A percentile compares a stretch with the other conserved stretches of the same genome.
These are phyloP conservation scores for Rhysida immarginata DNA, from an alignment of 1,140 invertebrate species.

Conservation along the genomic window DNA sequence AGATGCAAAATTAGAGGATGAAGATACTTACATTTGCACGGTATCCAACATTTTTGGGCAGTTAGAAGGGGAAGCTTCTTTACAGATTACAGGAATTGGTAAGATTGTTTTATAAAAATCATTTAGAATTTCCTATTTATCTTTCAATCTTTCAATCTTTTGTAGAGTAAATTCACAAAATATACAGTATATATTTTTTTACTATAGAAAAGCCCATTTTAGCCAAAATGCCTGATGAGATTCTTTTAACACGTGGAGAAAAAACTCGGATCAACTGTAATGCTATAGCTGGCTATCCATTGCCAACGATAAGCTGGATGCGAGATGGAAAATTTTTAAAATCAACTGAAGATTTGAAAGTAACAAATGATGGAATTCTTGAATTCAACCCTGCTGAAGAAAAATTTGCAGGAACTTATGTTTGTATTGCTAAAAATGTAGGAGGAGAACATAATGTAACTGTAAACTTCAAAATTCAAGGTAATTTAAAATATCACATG, in stretches of 20 bases:
- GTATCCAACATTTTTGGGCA: slow-evolving; percentile 30
- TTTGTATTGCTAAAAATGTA: slow-evolving; percentile 29
- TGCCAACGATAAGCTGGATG: slow-evolving; percentile 1
- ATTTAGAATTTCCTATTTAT: too few relatives aligned
- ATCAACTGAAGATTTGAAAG: neutral
- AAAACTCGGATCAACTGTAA: too few relatives aligned
- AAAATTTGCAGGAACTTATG: slow-evolving; percentile 26
- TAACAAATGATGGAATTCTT: slow-evolving; percentile 6
- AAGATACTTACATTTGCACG: slow-evolving; percentile 29
- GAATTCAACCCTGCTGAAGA: slow-evolving; percentile 8
- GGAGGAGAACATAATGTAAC: slow-evolving; percentile 29
- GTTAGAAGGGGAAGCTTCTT: slow-evolving; percentile 21
- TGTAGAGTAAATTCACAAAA: too few relatives aligned
- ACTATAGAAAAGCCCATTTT: too few relatives aligned
- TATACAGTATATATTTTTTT: too few relatives aligned
- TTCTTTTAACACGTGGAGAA: too few relatives aligned
- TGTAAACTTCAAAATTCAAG: slow-evolving; percentile 26
- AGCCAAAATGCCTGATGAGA: too few relatives aligned
- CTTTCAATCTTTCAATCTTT: too few relatives aligned
- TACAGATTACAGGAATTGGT: slow-evolving; percentile 32
- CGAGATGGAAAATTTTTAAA: neutral
- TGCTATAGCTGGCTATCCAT: slow-evolving; percentile 5
- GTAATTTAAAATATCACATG: too few relatives aligned
- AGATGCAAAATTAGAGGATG: too few relatives aligned
- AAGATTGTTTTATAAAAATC: too few relatives aligned